Percentiles rank a stretch among this genome's conserved stretches.
These are phyloP conservation scores for Brevimyrus niger DNA, from an alignment of 2,113 vertebrate species.

Conservation along the genomic window DNA sequence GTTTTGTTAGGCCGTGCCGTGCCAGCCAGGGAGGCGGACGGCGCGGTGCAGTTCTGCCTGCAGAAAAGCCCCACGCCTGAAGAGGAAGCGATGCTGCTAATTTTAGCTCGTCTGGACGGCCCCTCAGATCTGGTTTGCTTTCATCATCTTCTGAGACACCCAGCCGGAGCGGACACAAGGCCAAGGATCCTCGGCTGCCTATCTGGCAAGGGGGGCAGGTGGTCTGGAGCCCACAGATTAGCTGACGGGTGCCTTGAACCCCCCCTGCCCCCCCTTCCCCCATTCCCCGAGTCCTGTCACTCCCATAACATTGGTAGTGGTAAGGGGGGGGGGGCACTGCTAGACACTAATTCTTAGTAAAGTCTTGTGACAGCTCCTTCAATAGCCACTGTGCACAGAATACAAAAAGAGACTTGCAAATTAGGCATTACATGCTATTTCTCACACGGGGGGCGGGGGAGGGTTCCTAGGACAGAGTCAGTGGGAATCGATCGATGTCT, in stretches of 20 bases:
- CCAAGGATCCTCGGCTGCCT: not conserved
- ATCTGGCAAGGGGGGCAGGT: not conserved
- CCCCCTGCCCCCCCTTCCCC: not conserved
- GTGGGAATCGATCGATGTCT: not conserved
- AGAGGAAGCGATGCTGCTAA: not conserved
- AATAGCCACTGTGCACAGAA: not conserved
- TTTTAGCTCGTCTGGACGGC: not conserved
- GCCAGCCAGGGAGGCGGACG: not conserved
- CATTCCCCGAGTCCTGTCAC: not conserved
- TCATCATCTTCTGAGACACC: not conserved
- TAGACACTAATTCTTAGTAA: not conserved
- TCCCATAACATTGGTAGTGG: not conserved
- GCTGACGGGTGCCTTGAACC: not conserved
- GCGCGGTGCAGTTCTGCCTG: not conserved
- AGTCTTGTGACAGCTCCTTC: not conserved
- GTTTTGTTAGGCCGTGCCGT: not conserved
- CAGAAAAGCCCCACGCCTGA: not conserved
- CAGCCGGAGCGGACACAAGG: not conserved
- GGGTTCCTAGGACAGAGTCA: not conserved
- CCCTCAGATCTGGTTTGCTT: not conserved
- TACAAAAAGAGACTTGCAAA: not conserved
- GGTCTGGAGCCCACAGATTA: not conserved
- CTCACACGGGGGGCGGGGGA: not conserved
- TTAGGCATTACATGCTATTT: not conserved
- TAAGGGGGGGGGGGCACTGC: not conserved